These are phyloP conservation scores for Pyrgus malvae DNA, from an alignment of 2,888 invertebrate species.

Conservation along the genomic window DNA sequence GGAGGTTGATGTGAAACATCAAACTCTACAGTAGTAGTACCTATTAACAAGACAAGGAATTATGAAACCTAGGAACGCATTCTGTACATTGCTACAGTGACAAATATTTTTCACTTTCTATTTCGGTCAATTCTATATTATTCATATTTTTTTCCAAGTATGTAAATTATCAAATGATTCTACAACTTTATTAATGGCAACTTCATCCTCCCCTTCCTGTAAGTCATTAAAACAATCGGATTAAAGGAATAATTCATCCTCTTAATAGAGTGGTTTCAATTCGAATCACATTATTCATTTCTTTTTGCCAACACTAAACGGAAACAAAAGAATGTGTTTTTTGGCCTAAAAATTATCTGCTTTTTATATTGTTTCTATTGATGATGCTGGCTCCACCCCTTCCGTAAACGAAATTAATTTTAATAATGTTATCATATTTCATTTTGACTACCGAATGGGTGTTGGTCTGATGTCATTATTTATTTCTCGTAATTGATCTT, in stretches of 20 bases:
- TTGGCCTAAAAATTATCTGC: constrained; percentile 31
- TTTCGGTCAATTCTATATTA: too few relatives aligned
- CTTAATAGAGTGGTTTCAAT: constrained; percentile 57
- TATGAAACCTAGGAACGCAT: too few relatives aligned
- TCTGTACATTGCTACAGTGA: too few relatives aligned
- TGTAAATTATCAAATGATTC: too few relatives aligned
- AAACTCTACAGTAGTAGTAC: too few relatives aligned
- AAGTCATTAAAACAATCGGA: constrained; percentile 25
- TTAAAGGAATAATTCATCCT: constrained; percentile 47
- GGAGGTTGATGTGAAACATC: too few relatives aligned
- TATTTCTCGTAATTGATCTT: constrained; percentile 45
- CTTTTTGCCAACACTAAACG: constrained; percentile 19
- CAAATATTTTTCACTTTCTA: too few relatives aligned
- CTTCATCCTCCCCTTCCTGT: constrained; percentile 5
- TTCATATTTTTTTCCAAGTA: too few relatives aligned
- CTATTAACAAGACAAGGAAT: too few relatives aligned
- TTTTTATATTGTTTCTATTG: constrained; percentile 33
- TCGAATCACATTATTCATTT: constrained; percentile 38
- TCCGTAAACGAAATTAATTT: constrained; percentile 33
- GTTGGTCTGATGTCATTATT: constrained; percentile 61
- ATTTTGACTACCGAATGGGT: constrained; percentile 60
- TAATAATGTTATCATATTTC: constrained; percentile 39
- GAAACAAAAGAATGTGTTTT: constrained; percentile 35
- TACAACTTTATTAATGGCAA: constrained; percentile 1
- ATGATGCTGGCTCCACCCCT: constrained; percentile 36